These are phyloP conservation scores for Ginglymostoma cirratum DNA, from an alignment of 2,113 vertebrate species.

Conservation along the genomic window DNA sequence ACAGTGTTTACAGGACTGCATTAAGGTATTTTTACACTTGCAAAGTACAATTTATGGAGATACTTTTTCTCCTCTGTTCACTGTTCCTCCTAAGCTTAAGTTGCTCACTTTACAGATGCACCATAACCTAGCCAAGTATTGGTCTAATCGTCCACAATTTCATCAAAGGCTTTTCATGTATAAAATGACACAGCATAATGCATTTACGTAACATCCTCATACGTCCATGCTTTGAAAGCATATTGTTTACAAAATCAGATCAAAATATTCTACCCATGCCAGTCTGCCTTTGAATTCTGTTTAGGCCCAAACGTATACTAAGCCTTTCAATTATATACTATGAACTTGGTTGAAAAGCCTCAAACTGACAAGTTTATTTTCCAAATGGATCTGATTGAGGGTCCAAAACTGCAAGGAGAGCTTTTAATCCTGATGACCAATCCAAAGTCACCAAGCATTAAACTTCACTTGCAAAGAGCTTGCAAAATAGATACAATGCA, in stretches of 20 bases:
- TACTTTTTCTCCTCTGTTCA: neutral
- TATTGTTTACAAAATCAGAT: neutral
- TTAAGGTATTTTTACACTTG: neutral
- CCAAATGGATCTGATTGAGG: neutral
- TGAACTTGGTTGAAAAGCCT: neutral
- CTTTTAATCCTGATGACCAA: neutral
- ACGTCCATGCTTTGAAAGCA: too few species aligned
- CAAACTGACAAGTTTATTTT: neutral
- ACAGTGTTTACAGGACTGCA: neutral
- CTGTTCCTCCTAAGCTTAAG: neutral
- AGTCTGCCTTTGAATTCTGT: neutral
- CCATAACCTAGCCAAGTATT: neutral
- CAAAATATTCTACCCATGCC: neutral
- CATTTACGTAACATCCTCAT: neutral
- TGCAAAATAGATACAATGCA: neutral
- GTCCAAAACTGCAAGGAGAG: neutral
- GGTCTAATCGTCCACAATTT: neutral
- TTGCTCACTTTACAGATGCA: neutral
- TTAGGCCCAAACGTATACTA: neutral
- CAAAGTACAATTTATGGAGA: neutral
- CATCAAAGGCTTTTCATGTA: neutral
- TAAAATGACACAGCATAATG: neutral
- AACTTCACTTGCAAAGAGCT: neutral
- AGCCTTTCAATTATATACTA: neutral
- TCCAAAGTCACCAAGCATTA: neutral